Conservation (phyloP, 2,888 invertebrate genomes). For the Aromia moschata region DNA sequence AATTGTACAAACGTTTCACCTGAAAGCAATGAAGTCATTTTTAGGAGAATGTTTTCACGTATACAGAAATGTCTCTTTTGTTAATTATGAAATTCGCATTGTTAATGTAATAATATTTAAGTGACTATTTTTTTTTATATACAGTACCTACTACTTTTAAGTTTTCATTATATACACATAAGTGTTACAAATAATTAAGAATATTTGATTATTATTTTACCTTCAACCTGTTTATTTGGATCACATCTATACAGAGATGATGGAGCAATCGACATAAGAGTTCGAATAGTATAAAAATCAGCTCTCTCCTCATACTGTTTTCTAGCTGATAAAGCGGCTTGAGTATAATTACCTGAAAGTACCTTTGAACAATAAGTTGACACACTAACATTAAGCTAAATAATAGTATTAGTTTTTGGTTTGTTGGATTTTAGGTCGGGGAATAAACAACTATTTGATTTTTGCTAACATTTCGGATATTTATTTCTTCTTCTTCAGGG, state of each 20-base stretch:
- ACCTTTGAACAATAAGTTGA: no score
- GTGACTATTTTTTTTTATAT: no score
- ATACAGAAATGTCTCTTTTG: no score
- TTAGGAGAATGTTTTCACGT: slow-evolving; percentile 1
- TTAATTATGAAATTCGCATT: no score
- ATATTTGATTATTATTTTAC: slow-evolving; percentile 28
- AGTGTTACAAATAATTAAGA: background rate
- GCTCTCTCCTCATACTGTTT: slow-evolving; percentile 34
- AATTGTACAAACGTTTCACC: slow-evolving; percentile 76
- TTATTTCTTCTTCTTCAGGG: no score
- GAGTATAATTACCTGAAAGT: slow-evolving; percentile 42
- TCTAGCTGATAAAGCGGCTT: slow-evolving; percentile 31
- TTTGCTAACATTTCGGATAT: no score
- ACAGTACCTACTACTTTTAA: no score
- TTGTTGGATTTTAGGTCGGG: no score
- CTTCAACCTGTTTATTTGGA: slow-evolving; percentile 41
- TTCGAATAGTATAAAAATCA: slow-evolving; percentile 33
- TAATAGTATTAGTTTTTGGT: no score
- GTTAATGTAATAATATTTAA: no score
- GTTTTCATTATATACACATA: background rate
- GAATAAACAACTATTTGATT: no score
- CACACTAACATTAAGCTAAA: no score
- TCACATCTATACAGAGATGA: slow-evolving; percentile 42
- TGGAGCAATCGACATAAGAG: slow-evolving; percentile 32
- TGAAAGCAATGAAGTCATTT: slow-evolving; percentile 40